Evolutionary conservation across 2,113 vertebrate genomes (phyloP).

Genomic region (Numida meleagris): DNA sequence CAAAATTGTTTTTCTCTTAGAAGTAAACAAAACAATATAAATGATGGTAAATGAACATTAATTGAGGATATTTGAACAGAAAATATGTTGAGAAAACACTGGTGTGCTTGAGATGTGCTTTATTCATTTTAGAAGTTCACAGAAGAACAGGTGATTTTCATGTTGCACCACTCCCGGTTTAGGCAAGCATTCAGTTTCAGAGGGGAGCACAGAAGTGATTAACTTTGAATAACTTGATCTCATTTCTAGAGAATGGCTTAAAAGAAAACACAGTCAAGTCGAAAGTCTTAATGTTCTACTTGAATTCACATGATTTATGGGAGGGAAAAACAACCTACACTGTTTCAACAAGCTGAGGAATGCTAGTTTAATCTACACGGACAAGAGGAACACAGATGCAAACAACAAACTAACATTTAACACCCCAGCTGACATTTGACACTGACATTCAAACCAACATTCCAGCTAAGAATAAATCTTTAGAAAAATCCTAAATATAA

Average conservation of each 20-base stretch:
- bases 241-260: slow-evolving; percentile 58
- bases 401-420: not conserved
- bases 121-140: not conserved
- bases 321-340: not conserved
- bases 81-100: not conserved
- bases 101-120: not conserved
- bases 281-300: slow-evolving; percentile 65
- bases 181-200: slow-evolving; percentile 22
- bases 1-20: not conserved
- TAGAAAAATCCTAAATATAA: not conserved
- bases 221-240: slow-evolving; percentile 43
- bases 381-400: slow-evolving; percentile 47
- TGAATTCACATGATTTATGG: slow-evolving; percentile 65
- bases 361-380: slow-evolving; percentile 11
- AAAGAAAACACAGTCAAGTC: slow-evolving; percentile 56
- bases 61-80: not conserved
- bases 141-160: slow-evolving; percentile 18
- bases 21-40: not conserved
- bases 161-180: not conserved
- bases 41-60: not conserved
- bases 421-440: not conserved
- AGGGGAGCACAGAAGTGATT: slow-evolving; percentile 27
- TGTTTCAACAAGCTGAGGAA: slow-evolving; percentile 63
- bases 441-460: not conserved
- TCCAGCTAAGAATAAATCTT: slow-evolving; percentile 12